A percentile compares a stretch with the other conserved stretches of the same genome.
Conservation (phyloP, 2,888 invertebrate species). For the Drosophila colorata region DNA sequence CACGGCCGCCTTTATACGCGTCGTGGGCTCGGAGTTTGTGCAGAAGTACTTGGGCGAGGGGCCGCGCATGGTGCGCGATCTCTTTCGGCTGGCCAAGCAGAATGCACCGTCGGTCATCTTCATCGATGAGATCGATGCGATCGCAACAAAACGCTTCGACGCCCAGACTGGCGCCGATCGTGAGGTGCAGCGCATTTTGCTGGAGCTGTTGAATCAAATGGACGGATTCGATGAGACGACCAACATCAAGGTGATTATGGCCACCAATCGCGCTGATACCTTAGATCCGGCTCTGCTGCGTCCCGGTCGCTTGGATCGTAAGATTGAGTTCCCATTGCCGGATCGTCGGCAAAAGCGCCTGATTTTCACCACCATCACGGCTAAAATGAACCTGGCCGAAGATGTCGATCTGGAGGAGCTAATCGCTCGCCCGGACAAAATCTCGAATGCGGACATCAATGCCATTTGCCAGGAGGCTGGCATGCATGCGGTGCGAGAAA, state of each 20-base stretch:
- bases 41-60: slow-evolving; percentile 99
- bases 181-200: slow-evolving; percentile 98
- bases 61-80: slow-evolving; percentile 99
- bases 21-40: slow-evolving; percentile 99
- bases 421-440: slow-evolving; percentile 98
- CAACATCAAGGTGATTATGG: slow-evolving; percentile 99
- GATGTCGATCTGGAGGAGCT: slow-evolving; percentile 99
- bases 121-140: slow-evolving; percentile 99
- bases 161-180: slow-evolving; percentile 99
- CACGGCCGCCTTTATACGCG: slow-evolving; percentile 99
- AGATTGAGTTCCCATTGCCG: slow-evolving; percentile 99
- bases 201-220: slow-evolving; percentile 99
- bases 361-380: slow-evolving; percentile 98
- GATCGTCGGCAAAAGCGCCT: slow-evolving; percentile 95
- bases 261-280: slow-evolving; percentile 98
- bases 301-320: slow-evolving; percentile 96
- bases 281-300: slow-evolving; percentile 93
- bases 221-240: slow-evolving; percentile 99
- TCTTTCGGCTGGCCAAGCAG: slow-evolving; percentile 99
- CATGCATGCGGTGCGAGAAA: slow-evolving; percentile 99
- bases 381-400: slow-evolving; percentile 98
- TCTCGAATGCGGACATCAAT: slow-evolving; percentile 99
- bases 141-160: slow-evolving; percentile 99
- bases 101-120: slow-evolving; percentile 99
- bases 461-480: slow-evolving; percentile 99